A percentile compares a stretch with the other conserved stretches of the same genome.
Evolutionary conservation across 2,888 invertebrate genomes (phyloP).

Genomic region (Molanna angustata): DNA sequence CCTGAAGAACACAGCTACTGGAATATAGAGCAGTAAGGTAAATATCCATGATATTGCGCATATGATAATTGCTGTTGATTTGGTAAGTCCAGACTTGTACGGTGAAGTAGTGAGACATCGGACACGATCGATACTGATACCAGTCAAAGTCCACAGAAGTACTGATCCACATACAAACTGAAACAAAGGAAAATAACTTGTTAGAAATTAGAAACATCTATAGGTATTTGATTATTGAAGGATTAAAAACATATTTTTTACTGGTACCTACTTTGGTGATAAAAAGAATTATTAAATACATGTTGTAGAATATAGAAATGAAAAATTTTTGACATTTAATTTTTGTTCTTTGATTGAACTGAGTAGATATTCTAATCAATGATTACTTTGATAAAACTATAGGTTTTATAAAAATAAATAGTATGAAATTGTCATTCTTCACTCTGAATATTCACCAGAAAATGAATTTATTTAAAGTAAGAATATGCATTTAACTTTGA

Average conservation of each 20-base stretch:
- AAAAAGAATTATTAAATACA: neutral
- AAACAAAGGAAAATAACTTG: conserved; percentile 34
- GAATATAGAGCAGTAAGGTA: conserved; percentile 49
- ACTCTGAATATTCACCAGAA: too few species aligned
- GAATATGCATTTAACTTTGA: too few species aligned
- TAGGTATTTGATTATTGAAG: too few species aligned
- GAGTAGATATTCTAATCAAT: too few species aligned
- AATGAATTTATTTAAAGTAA: too few species aligned
- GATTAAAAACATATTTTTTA: too few species aligned
- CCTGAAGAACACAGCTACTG: conserved; percentile 54
- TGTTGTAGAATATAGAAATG: neutral
- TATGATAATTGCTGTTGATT: conserved; percentile 43
- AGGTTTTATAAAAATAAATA: too few species aligned
- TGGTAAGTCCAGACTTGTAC: conserved; percentile 51
- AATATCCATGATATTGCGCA: conserved; percentile 51
- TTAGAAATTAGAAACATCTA: too few species aligned
- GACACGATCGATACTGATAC: conserved; percentile 57
- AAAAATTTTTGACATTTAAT: neutral
- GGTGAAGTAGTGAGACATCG: conserved; percentile 56
- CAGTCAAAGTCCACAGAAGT: conserved; percentile 56
- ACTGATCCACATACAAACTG: conserved; percentile 59
- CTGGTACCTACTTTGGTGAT: too few species aligned
- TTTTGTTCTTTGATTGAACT: neutral
- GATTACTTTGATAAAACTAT: too few species aligned
- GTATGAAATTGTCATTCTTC: too few species aligned